Evolutionary conservation across 2,888 invertebrate genomes (phyloP), one percentile per base, ranked within the genome.

Genomic region (Panopea generosa): DNA sequence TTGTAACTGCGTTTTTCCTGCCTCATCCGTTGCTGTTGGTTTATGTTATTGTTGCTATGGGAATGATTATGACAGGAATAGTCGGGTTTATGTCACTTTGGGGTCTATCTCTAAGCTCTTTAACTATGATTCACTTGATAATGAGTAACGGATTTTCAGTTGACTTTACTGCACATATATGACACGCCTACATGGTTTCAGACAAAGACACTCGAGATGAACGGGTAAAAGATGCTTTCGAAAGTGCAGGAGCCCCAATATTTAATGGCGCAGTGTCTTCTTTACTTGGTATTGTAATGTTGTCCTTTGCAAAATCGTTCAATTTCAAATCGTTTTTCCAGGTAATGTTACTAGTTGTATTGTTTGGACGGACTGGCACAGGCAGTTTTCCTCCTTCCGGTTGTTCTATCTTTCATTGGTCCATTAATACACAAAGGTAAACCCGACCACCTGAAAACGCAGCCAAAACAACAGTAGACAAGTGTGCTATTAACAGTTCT

Each of bases 111-210:
- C 76, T 90, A 22, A 89, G 88, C 74, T 86, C 88, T 20, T 79
- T 91, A 18, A 90, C 89, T 24, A 90, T 89, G 86, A 87, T 91
- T 18, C 88, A 89, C 68, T 73, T 90, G 9, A 85, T 91, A 43
- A 89, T 91, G 84, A 87, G 87, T 43, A 85, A 90, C 11, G 90
- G 90, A 0, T 90, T 90, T 79, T 87, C 89, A 27, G 89, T 90
- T 7, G 90, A 90, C 62, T 88, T 85, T 68, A 83, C 83, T 40
- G 86, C 86, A 3, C 87, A 89, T 70, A 83, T 89, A 4, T 85
- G 85, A 29, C 84, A 87, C 55, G 87, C 83, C 3, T 89, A 79
- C 69, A 82, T 87, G 70, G 61, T 76, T 9, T 69, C 79, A 33
- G 33, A 33, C 11, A 33, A 33, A 33, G 33, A 38, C 22, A 59